A percentile compares a stretch with the other conserved stretches of the same genome.
These are phyloP conservation scores for Sesamia inferens DNA, from an alignment of 2,888 invertebrate species.

Conservation along the genomic window DNA sequence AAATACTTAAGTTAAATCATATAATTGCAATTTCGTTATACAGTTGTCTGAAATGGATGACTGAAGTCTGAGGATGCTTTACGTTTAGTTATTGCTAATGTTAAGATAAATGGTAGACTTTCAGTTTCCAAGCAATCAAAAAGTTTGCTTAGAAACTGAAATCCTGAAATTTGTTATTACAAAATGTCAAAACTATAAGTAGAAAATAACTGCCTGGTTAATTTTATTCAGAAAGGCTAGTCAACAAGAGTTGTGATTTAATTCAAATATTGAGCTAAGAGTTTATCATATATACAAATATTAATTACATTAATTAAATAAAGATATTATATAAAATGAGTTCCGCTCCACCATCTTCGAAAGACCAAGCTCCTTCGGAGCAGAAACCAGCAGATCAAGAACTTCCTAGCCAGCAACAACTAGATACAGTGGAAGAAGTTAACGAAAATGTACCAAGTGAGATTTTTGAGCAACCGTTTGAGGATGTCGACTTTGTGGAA, in stretches of 20 bases:
- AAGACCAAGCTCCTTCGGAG: slow-evolving; percentile 62
- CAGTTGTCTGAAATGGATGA: too few relatives aligned
- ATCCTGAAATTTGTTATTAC: slow-evolving; percentile 59
- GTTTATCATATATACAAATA: not conserved
- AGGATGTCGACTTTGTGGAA: slow-evolving; percentile 78
- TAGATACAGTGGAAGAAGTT: slow-evolving; percentile 84
- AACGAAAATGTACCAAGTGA: slow-evolving; percentile 79
- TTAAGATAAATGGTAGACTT: not conserved
- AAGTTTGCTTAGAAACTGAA: slow-evolving; percentile 70
- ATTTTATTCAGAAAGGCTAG: not conserved
- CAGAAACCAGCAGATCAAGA: slow-evolving; percentile 70
- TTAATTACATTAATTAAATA: not conserved
- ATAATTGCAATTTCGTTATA: too few relatives aligned
- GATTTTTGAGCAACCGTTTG: slow-evolving; percentile 76
- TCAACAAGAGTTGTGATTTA: not conserved
- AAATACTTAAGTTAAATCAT: too few relatives aligned
- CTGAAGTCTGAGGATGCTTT: too few relatives aligned
- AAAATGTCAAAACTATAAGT: slow-evolving; percentile 20
- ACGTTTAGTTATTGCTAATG: slow-evolving; percentile 20
- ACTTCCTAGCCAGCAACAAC: slow-evolving; percentile 65
- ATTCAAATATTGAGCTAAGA: not conserved
- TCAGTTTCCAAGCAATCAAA: slow-evolving; percentile 19
- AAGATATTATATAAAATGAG: slow-evolving; percentile 28
- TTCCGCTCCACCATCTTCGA: not conserved
- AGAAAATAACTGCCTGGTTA: slow-evolving; percentile 8